Evolutionary conservation across 2,888 invertebrate genomes (phyloP), one percentile per base, ranked within the genome.

Genomic region (Diploptera punctata): DNA sequence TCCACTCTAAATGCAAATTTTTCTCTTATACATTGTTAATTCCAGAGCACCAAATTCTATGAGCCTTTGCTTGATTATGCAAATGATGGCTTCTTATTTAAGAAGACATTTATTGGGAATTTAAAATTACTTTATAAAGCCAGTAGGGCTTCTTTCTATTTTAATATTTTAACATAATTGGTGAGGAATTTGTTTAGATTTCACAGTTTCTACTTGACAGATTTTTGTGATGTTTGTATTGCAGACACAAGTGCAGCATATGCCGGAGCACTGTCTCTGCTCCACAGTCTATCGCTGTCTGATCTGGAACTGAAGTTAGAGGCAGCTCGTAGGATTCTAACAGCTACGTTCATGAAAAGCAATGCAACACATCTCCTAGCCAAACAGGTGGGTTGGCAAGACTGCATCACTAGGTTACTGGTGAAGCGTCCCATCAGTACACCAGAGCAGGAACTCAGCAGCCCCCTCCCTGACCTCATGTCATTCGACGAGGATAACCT

Each of bases 311-410:
- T 86, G 0, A 87, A 86, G 77, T 74, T 87, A 61, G 86, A 86
- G 79, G 81, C 85, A 7, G 84, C 85, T 13, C 82, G 84, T 71
- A 83, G 85, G 68, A 77, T 86, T 62, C 78, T 86, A 16, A 84
- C 85, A 67, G 82, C 83, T 1, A 84, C 85, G 3, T 86, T 85
- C 76, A 83, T 84, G 29, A 84, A 83, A 76, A 82, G 83, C 16
- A 81, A 83, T 68, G 83, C 85, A 1, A 81, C 85, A 0, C 78
- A 79, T 47, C 77, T 80, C 16, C 83, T 86, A 76, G 85, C 86
- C 21, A 84, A 82, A 78, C 86, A 86, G 77, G 70, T 82, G 19
- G 86, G 87, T 5, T 89, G 89, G 89, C 89, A 89, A 78, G 89
- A 89, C 76, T 86, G 86, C 33, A 84, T 87, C 60, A 83, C 86